These are phyloP conservation scores for Diplazon laetatorius DNA, from an alignment of 2,888 invertebrate species.

Conservation along the genomic window DNA sequence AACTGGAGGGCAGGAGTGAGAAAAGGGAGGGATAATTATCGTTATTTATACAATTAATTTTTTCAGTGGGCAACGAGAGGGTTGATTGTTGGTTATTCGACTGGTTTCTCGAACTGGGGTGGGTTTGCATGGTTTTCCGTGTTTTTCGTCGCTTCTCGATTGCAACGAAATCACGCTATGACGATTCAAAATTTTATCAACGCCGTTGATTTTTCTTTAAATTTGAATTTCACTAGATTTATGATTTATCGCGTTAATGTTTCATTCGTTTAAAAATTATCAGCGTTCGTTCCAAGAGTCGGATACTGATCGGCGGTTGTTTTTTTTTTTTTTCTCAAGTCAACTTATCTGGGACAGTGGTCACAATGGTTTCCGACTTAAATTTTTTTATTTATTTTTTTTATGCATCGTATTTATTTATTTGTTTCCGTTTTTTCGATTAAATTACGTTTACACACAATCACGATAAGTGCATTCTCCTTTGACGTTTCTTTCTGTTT, in stretches of 20 bases:
- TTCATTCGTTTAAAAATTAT: slow-evolving; percentile 28
- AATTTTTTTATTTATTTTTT: no score
- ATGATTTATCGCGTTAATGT: slow-evolving; percentile 29
- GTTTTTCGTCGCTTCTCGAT: slow-evolving; percentile 70
- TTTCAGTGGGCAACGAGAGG: slow-evolving; percentile 66
- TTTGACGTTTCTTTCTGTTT: slow-evolving; percentile 67
- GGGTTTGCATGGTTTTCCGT: slow-evolving; percentile 63
- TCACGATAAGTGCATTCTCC: slow-evolving; percentile 77
- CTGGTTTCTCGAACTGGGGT: slow-evolving; percentile 62
- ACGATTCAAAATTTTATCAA: slow-evolving; percentile 64
- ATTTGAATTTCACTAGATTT: slow-evolving; percentile 26
- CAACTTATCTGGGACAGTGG: slow-evolving; percentile 1
- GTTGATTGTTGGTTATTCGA: slow-evolving; percentile 66
- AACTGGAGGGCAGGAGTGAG: slow-evolving; percentile 49
- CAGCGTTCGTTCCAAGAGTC: slow-evolving; percentile 54
- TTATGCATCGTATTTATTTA: slow-evolving; percentile 50
- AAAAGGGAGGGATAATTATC: slow-evolving; percentile 47
- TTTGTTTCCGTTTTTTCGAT: slow-evolving; percentile 46
- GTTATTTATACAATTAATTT: slow-evolving; percentile 49
- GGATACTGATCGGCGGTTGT: slow-evolving; percentile 11
- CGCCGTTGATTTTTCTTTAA: slow-evolving; percentile 31
- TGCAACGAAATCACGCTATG: slow-evolving; percentile 75
- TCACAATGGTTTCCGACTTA: slow-evolving; percentile 32
- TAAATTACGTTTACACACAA: slow-evolving; percentile 79
- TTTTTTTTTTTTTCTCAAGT: slow-evolving; percentile 4